phyloP scores from a whole-genome alignment of 1,140 invertebrate species.

The Dendrolimus punctatus region DNA sequence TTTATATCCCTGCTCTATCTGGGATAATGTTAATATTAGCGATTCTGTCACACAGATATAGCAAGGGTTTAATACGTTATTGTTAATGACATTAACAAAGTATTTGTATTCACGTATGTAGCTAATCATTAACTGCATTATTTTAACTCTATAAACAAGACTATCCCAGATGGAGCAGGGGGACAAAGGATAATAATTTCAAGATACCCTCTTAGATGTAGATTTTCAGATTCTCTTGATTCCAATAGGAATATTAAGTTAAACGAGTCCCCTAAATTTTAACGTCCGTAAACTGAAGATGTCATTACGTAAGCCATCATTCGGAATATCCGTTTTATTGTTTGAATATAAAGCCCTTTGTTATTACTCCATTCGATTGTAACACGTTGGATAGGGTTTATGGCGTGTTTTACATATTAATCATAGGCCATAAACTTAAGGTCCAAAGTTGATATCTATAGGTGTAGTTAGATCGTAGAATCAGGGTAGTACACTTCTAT shows the following conservation, averaged over 20 bases:
- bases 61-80: too few species aligned
- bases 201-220: too few species aligned
- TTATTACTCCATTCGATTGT: conserved; percentile 45
- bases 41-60: too few species aligned
- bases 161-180: too few species aligned
- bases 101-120: too few species aligned
- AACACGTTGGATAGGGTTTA: conserved; percentile 47
- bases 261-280: conserved; percentile 53
- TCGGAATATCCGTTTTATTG: conserved; percentile 60
- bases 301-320: conserved; percentile 56
- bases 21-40: too few species aligned
- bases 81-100: too few species aligned
- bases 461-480: background rate
- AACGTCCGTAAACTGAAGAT: conserved; percentile 48
- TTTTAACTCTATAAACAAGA: too few species aligned
- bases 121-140: too few species aligned
- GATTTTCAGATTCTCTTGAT: too few species aligned
- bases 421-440: conserved; percentile 11
- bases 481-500: conserved; percentile 1
- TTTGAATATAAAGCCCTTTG: conserved; percentile 63
- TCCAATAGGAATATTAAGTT: conserved; percentile 29
- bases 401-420: conserved; percentile 36
- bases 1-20: too few species aligned
- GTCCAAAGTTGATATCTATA: background rate
- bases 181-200: too few species aligned